Percentiles rank a stretch among this genome's conserved stretches.
phyloP scores from a whole-genome alignment of 2,888 invertebrate species.

The Euplexia lucipara region DNA sequence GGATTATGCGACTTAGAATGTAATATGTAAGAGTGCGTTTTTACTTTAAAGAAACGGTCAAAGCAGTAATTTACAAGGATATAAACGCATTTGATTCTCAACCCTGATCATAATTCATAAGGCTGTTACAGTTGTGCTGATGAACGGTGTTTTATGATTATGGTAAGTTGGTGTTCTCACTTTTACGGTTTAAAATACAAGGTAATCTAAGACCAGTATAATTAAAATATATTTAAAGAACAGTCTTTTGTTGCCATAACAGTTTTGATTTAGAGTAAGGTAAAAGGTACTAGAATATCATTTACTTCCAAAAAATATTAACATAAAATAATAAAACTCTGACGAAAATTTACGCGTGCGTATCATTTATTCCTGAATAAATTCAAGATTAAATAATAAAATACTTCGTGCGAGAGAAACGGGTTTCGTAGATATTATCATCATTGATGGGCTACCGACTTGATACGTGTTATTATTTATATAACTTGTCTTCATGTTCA shows the following conservation, averaged over 20 bases:
- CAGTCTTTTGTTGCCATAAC: not conserved
- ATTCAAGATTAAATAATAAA: conserved; percentile 35
- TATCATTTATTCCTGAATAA: conserved; percentile 25
- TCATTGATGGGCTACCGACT: conserved; percentile 31
- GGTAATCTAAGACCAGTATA: too few species aligned
- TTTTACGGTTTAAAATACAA: not conserved
- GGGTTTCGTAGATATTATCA: conserved; percentile 45
- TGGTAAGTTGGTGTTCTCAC: not conserved
- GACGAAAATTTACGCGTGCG: conserved; percentile 12
- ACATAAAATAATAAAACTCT: conserved; percentile 14
- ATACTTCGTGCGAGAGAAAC: conserved; percentile 32
- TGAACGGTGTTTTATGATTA: too few species aligned
- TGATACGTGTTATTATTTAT: conserved; percentile 56
- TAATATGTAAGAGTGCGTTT: not conserved
- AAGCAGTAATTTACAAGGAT: not conserved
- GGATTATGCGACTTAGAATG: not conserved
- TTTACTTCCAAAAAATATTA: conserved; percentile 7
- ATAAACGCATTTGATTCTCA: not conserved
- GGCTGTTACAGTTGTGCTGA: too few species aligned
- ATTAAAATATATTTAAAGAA: not conserved
- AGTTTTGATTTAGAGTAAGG: not conserved
- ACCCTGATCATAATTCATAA: not conserved
- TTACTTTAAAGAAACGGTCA: not conserved
- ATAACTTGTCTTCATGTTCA: conserved; percentile 46
- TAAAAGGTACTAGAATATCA: conserved; percentile 7